Base-by-base conservation (phyloP, 2,888 invertebrate species). In the Drosophila meridiana region DNA sequence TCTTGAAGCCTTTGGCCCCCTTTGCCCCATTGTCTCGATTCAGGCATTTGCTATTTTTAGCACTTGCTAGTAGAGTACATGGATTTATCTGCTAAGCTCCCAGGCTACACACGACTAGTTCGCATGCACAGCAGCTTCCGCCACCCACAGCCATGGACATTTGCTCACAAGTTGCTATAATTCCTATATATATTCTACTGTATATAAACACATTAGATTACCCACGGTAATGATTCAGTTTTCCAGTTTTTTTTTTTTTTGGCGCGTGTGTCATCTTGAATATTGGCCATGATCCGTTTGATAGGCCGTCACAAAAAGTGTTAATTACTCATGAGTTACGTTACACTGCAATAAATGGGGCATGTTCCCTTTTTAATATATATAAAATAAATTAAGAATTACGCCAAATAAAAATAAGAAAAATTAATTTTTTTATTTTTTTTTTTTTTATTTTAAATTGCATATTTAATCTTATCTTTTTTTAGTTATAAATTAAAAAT, bases 51-150 rank as follows among this genome's bases (percentile, higher is more conserved):
- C 48, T 68, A 66, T 79, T 58, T 75, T 70, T 64, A 66, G 68
- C 42, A n/a, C 20, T 42, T 20, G 11, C n/a, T 20, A 50, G n/a
- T 50, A 50, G 34, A 53, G 26, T 38, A 38, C 8, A 38, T 28
- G 56, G 36, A 61, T 67, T 67, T 71, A 61, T 77, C 66, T 73
- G 28, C 58, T n/a, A 38, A 42, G 45, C 48, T 55, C 40, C 43
- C 55, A 64, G 83, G 76, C 78, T 76, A 69, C 83, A 78, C 88
- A 85, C 78, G 83, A 63, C 60, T 28, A 61, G 69, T n/a, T 55
- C 83, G 74, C 88, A 80, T 88, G 84, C 64, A 56, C 78, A 78
- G 8, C 28, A 11, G 28, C 20, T 40, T 14, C 13, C 26, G 34
- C 26, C 52, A n/a, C 43, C 30, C 47, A 28, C 45, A 11, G 0